Evolutionary conservation across 2,113 vertebrate genomes (phyloP), one percentile per base, ranked within the genome.

Genomic region (Oncorhynchus keta): DNA sequence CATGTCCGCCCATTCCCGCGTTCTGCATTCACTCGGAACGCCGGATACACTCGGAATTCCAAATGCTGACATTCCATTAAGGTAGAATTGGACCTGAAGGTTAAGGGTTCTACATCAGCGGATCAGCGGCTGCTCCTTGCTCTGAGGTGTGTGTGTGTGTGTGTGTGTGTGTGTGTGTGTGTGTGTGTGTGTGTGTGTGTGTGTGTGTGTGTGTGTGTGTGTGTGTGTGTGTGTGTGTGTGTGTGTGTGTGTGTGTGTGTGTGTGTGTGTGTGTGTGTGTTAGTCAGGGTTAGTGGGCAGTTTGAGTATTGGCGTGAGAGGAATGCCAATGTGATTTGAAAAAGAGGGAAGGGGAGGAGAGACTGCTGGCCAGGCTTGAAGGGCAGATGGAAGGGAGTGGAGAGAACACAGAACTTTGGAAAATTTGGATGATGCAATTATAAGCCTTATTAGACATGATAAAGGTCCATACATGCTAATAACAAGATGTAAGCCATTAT

Each of bases 71-170:
- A 71, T 18, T 70, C 39, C 48, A 75, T 68, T 59, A 67, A 7
- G 66, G 32, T 78, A 45, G 59, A 66, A 70, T 70, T 70, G 32
- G 30, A 20, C 64, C 72, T 73, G 61, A 78, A 78, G 83, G 78
- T 83, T 71, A 76, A 70, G 65, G 66, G 62, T 66, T 11, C 11
- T 61, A 55, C 24, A n/a, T 39, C 55, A 20, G 74, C 65, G 51
- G 18, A 55, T 11, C 20, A 57, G 55, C 30, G 68, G 32, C 3
- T 35, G 16, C 39, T 45, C 39, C 39, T 35, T 32, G 16, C 26
- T 16, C 26, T 5, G 26, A 67, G 65, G 65, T 24, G 24, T 24
- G 24, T 24, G 24, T 24, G 24, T 24, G 24, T 24, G 24, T 24
- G 24, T 24, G 24, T 24, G 24, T 24, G 24, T 24, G 24, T 24